Percentiles rank a stretch among this genome's conserved stretches.
phyloP scores from a whole-genome alignment of 1,140 invertebrate genomes.

The Wiebesia pumilae region DNA sequence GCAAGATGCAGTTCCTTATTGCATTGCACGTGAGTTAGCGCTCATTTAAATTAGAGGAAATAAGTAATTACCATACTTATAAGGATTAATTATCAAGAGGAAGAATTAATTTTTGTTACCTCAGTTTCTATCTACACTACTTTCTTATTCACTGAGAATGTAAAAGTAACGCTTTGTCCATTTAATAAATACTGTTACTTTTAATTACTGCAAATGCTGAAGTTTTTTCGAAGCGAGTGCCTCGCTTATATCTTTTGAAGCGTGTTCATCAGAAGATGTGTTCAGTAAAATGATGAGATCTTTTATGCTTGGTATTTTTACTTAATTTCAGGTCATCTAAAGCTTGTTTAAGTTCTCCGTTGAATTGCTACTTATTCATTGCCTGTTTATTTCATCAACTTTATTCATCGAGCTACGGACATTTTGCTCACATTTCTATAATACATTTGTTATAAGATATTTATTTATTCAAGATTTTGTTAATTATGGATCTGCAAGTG shows the following conservation, averaged over 20 bases:
- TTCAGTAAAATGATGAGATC: constrained; percentile 43
- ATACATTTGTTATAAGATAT: no score
- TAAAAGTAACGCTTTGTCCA: constrained; percentile 31
- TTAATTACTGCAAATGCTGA: constrained; percentile 22
- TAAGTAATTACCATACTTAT: not conserved
- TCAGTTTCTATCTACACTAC: not conserved
- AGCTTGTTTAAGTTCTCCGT: not conserved
- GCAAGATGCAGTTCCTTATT: not conserved
- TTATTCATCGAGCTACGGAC: no score
- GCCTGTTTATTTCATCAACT: constrained; percentile 19
- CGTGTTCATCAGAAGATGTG: constrained; percentile 33
- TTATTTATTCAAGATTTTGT: no score
- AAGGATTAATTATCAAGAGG: constrained; percentile 9
- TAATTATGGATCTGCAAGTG: no score
- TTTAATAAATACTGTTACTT: constrained; percentile 30
- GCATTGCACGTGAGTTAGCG: not conserved
- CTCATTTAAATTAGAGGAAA: constrained; percentile 8
- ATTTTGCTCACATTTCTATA: no score
- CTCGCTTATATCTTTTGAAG: constrained; percentile 52
- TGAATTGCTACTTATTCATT: constrained; percentile 42
- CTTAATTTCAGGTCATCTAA: constrained; percentile 24
- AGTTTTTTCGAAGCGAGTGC: constrained; percentile 51
- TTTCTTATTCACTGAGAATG: constrained; percentile 13
- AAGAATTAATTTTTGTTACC: constrained; percentile 11
- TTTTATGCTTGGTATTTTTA: constrained; percentile 10